A percentile compares a stretch with the other conserved stretches of the same genome.
Conservation (phyloP, 2,797 vertebrate species). For the Centropyge bicolor region DNA sequence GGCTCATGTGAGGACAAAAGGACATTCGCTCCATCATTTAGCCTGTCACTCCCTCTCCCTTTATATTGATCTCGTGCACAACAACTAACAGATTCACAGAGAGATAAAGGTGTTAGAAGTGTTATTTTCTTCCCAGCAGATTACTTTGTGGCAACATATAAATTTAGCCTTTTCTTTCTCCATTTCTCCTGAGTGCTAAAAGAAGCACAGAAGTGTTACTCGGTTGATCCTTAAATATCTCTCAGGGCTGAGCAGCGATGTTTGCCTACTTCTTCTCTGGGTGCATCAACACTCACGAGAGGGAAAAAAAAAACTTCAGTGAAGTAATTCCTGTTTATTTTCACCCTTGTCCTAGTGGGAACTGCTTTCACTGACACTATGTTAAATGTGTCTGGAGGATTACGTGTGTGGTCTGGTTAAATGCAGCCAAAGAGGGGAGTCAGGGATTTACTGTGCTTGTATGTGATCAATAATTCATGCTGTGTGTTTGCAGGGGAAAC, state of each 20-base stretch:
- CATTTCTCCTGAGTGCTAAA: conserved; percentile 1
- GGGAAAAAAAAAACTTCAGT: conserved; percentile 9
- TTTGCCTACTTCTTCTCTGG: not conserved
- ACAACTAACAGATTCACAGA: conserved; percentile 26
- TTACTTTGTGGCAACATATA: not conserved
- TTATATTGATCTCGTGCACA: conserved; percentile 42
- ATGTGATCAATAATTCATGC: conserved; percentile 60
- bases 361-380: conserved; percentile 19
- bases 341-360: not conserved
- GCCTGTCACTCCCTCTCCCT: conserved; percentile 27
- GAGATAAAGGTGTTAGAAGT: not conserved
- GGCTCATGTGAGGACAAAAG: conserved; percentile 59
- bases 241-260: conserved; percentile 12
- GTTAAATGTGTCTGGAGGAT: conserved; percentile 31
- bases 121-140: conserved; percentile 5
- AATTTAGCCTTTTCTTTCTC: not conserved
- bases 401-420: conserved; percentile 16
- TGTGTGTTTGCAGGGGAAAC: conserved; percentile 41
- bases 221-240: conserved; percentile 35
- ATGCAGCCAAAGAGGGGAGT: conserved; percentile 15
- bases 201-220: conserved; percentile 4
- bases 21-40: conserved; percentile 48
- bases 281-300: conserved; percentile 5
- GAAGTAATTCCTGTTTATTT: conserved; percentile 23
- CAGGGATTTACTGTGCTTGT: conserved; percentile 28